A percentile compares a stretch with the other conserved stretches of the same genome.
phyloP scores from a whole-genome alignment of 2,888 invertebrate species.

The Drosophila barbarae region DNA sequence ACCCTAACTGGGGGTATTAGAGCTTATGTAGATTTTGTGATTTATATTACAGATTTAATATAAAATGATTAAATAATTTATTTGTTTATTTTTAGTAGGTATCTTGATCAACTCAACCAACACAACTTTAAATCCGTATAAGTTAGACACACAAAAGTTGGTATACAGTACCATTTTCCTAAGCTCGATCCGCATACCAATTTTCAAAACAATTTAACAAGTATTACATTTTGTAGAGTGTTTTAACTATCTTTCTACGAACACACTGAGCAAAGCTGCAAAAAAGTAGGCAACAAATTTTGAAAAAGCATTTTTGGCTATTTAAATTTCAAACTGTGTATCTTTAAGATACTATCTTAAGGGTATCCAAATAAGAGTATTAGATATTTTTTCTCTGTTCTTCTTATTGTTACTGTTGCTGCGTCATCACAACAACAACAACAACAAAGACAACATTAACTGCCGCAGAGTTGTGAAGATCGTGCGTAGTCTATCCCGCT shows the following conservation, averaged over 20 bases:
- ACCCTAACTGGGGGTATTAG: slow-evolving; percentile 5
- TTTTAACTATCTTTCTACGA: too few species aligned
- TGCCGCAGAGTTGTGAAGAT: slow-evolving; percentile 27
- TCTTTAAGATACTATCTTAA: background rate
- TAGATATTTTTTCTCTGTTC: background rate
- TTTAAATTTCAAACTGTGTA: too few species aligned
- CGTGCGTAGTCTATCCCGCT: slow-evolving; percentile 22
- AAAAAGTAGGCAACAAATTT: slow-evolving; percentile 1
- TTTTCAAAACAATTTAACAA: background rate
- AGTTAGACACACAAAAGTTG: background rate
- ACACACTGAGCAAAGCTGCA: too few species aligned
- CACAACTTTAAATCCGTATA: background rate
- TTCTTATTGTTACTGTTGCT: slow-evolving; percentile 55
- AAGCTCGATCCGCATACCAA: background rate
- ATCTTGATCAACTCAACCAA: too few species aligned
- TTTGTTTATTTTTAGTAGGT: background rate
- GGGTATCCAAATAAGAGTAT: slow-evolving; percentile 3
- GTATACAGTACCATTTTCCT: background rate
- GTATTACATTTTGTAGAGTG: too few species aligned
- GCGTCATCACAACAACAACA: slow-evolving; percentile 55
- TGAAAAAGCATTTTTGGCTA: background rate
- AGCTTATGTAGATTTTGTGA: background rate
- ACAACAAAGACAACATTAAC: slow-evolving; percentile 4
- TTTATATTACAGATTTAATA: background rate
- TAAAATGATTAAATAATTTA: background rate